phyloP scores from a whole-genome alignment of 2,888 invertebrate genomes.

The Troglohyphantes excavatus region DNA sequence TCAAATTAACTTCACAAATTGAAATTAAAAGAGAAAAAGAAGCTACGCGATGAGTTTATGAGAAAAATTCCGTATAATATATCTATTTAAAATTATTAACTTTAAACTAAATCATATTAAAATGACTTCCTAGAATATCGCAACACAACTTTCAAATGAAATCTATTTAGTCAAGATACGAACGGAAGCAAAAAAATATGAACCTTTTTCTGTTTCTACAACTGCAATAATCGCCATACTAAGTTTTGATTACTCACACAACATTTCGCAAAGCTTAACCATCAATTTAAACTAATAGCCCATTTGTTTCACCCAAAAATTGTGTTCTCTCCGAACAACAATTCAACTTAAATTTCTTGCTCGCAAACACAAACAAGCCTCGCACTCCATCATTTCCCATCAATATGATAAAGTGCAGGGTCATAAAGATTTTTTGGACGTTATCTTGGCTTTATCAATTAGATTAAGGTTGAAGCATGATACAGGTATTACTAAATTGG shows the following conservation, averaged over 20 bases:
- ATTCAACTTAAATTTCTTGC: not conserved
- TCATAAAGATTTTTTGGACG: conserved; percentile 36
- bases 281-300: conserved; percentile 20
- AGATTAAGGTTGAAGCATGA: conserved; percentile 69
- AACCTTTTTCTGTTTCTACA: no score
- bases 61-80: no score
- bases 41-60: no score
- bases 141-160: no score
- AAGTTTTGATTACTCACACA: not conserved
- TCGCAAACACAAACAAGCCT: not conserved
- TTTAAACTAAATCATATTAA: no score
- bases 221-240: not conserved
- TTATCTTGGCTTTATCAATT: conserved; percentile 64
- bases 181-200: no score
- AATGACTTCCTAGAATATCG: no score
- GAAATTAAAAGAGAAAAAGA: no score
- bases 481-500: conserved; percentile 57
- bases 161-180: no score
- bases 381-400: not conserved
- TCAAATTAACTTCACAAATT: no score
- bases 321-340: not conserved
- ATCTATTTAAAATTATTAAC: no score
- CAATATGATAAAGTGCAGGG: conserved; percentile 58
- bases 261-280: conserved; percentile 23
- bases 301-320: not conserved